Evolutionary conservation across 2,113 vertebrate species (phyloP), one percentile per base, ranked within the genome.

Genomic region (Siphamia tubifer): DNA sequence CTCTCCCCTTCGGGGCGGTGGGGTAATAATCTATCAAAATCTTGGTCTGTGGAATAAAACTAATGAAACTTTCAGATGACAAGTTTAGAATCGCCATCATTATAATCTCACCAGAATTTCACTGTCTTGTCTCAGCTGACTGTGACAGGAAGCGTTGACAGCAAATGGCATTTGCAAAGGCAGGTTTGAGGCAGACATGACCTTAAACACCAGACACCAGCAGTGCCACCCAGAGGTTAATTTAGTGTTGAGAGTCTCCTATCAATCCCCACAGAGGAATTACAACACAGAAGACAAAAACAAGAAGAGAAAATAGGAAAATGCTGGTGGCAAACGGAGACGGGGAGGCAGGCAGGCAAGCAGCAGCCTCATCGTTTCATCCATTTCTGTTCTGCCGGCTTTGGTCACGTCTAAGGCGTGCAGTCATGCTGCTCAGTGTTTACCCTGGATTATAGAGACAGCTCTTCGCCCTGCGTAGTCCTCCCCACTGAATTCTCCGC

Each of bases 361-460:
- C 83, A 28, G 80, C 62, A 61, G 69, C 38, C 79, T 79, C 81
- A 39, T 62, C 67, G 38, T 69, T 87, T 84, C 82, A 84, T 89
- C 77, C 74, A 86, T 90, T 84, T 82, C 76, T 82, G 47, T 63
- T 88, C 71, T 60, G 42, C 79, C 42, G 54, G 67, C 69, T 83
- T 74, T 74, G 75, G 84, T 85, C 85, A 88, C 82, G 79, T 89
- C 74, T 84, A 65, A 91, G 69, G 81, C 83, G 74, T 79, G 84
- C 75, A 83, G 89, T 87, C 87, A 86, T 86, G 87, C 89, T 81
- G 84, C 89, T 91, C 83, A 62, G 80, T 90, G 89, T 91, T 91
- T 87, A 89, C 83, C 79, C 86, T 68, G 83, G 86, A 91, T 91
- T 89, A 91, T 54, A 75, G 81, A 88, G 83, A 79, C 81, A 79